Conservation (phyloP, 2,113 vertebrate species). For the Lampris megalopsis region DNA sequence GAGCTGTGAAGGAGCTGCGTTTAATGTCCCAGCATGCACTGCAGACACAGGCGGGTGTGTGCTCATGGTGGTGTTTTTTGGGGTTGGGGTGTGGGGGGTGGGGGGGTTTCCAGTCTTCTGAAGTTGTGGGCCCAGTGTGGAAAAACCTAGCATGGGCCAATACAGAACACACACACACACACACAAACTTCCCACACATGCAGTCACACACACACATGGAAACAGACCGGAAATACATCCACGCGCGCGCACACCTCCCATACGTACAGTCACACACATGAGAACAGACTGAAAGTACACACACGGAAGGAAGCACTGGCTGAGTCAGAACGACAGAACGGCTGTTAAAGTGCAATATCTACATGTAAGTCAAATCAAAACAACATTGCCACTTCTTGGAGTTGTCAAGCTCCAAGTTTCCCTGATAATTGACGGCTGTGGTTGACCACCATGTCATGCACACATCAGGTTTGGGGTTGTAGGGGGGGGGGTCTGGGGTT, state of each 20-base stretch:
- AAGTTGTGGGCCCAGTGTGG: slow-evolving; percentile 40
- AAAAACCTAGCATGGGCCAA: slow-evolving; percentile 26
- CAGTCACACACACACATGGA: slow-evolving; percentile 25
- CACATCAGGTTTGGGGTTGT: slow-evolving; percentile 18
- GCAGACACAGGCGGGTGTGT: slow-evolving; percentile 66
- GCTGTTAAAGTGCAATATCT: slow-evolving; percentile 85
- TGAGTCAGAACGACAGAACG: slow-evolving; percentile 77
- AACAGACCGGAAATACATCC: neutral
- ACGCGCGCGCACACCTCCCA: neutral
- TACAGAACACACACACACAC: slow-evolving; percentile 3
- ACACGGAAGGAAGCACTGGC: slow-evolving; percentile 82
- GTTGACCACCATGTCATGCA: slow-evolving; percentile 37
- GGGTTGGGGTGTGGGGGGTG: too few relatives aligned
- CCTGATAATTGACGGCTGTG: slow-evolving; percentile 76
- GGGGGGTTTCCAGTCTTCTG: slow-evolving; percentile 41
- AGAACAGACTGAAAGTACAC: slow-evolving; percentile 63
- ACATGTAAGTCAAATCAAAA: slow-evolving; percentile 73
- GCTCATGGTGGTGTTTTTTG: slow-evolving; percentile 57
- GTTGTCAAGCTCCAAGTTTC: slow-evolving; percentile 65
- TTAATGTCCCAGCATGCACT: slow-evolving; percentile 79
- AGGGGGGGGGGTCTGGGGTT: slow-evolving; percentile 13
- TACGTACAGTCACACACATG: slow-evolving; percentile 7
- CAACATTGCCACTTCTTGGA: slow-evolving; percentile 52
- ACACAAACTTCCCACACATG: slow-evolving; percentile 25
- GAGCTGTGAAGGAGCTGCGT: slow-evolving; percentile 63